These are phyloP conservation scores for Emydoidea blandingii DNA, from an alignment of 2,797 vertebrate species.

Conservation along the genomic window DNA sequence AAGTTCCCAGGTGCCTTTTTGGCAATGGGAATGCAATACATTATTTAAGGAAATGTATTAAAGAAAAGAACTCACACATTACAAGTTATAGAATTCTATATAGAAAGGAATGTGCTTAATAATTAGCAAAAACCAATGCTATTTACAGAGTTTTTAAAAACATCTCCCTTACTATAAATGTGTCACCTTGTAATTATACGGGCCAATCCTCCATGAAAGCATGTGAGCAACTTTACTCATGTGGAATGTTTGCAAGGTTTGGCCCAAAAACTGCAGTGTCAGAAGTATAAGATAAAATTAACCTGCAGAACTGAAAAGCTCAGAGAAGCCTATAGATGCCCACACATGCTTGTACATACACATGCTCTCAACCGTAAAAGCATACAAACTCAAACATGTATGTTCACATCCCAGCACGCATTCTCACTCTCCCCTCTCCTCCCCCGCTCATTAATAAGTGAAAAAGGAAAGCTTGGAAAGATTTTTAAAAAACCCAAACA, in stretches of 20 bases:
- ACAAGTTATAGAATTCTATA: neutral
- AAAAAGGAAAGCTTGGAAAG: neutral
- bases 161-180: neutral
- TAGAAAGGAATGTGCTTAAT: neutral
- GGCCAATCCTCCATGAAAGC: neutral
- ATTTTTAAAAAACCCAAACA: constrained; percentile 28
- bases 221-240: neutral
- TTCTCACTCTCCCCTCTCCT: neutral
- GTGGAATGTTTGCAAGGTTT: neutral
- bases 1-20: neutral
- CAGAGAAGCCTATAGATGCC: neutral
- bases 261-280: neutral
- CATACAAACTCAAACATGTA: neutral
- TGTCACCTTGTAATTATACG: neutral
- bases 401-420: neutral
- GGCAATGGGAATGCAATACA: neutral
- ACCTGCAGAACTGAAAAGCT: neutral
- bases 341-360: neutral
- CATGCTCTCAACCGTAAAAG: neutral
- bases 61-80: neutral
- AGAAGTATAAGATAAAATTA: neutral
- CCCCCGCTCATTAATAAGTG: neutral
- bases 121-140: neutral
- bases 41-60: neutral
- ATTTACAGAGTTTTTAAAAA: neutral